Base-by-base conservation (phyloP, 2,797 vertebrate species). In the Emydoidea blandingii region DNA sequence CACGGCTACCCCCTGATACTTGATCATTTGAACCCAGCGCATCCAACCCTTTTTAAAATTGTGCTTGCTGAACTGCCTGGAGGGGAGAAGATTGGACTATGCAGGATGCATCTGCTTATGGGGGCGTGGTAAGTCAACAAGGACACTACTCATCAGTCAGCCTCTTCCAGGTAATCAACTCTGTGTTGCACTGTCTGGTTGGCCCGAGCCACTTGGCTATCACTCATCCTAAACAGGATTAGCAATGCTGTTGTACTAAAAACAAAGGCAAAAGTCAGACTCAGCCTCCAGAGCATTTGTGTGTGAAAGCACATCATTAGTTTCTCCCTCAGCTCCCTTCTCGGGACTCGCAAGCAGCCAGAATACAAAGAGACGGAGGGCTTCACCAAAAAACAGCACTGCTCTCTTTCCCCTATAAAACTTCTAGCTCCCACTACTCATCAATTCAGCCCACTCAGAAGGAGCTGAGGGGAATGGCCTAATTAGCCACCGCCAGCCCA, bases 301-400 rank as follows among this genome's bases (percentile, higher is more conserved):
- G 44, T 49, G 29, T 16, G 41, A 49, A 78, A 47, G 2, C 8
- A 49, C 44, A 31, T 14, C 27, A 1, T 18, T 78, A 44, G 6
- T 29, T 76, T 76, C 74, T 47, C 72, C 25, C 15, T 76, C 44
- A 14, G 47, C 37, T 5, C 16, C 23, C 23, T 5, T 8, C 1
- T 0, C 25, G 0, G 1, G 4, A 19, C 14, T 27, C 21, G 1
- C 59, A 18, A 62, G 12, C 47, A 23, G 16, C 1, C 2, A 0
- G 0, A 3, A 2, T 18, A 44, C 12, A 7, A 29, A 50, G 57
- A 72, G 16, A 12, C 3, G 1, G 21, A n/a, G 0, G 0, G 0
- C 3, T 0, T 9, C 12, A 1, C n/a, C 23, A 41, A 2, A 18
- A 1, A 37, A 3, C 8, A 7, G 1, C 29, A 4, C 3, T 2